Evolutionary conservation across 2,113 vertebrate species (phyloP).

Genomic region (Nibea coibor): DNA sequence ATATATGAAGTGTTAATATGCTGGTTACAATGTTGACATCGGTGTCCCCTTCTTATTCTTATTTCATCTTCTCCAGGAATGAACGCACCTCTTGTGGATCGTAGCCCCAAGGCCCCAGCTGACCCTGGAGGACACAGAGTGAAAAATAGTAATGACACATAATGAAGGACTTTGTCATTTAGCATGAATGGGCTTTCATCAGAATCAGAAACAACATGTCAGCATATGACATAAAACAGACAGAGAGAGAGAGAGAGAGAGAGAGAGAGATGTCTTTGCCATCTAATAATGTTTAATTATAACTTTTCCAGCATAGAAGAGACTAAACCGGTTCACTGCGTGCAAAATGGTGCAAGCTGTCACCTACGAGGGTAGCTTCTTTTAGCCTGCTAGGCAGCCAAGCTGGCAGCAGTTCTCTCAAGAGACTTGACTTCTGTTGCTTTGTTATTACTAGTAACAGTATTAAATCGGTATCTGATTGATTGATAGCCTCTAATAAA

Average conservation of each 20-base stretch:
- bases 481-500: too few species aligned
- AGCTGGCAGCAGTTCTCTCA: too few species aligned
- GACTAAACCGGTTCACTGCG: too few species aligned
- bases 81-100: slow-evolving; percentile 86
- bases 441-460: too few species aligned
- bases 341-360: too few species aligned
- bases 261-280: not conserved
- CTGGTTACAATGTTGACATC: slow-evolving; percentile 4
- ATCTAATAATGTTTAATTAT: not conserved
- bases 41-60: slow-evolving; percentile 31
- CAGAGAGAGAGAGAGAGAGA: too few species aligned
- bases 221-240: not conserved
- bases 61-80: slow-evolving; percentile 86
- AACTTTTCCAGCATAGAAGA: not conserved
- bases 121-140: slow-evolving; percentile 82
- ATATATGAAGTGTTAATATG: not conserved
- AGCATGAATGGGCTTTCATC: not conserved
- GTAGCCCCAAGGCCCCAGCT: slow-evolving; percentile 89
- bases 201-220: not conserved
- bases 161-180: not conserved
- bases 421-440: too few species aligned
- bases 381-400: too few species aligned
- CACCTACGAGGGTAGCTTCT: too few species aligned
- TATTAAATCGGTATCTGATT: too few species aligned
- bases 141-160: slow-evolving; percentile 10